Conservation (phyloP, 2,888 invertebrate genomes). For the Cerastis rubricosa region DNA sequence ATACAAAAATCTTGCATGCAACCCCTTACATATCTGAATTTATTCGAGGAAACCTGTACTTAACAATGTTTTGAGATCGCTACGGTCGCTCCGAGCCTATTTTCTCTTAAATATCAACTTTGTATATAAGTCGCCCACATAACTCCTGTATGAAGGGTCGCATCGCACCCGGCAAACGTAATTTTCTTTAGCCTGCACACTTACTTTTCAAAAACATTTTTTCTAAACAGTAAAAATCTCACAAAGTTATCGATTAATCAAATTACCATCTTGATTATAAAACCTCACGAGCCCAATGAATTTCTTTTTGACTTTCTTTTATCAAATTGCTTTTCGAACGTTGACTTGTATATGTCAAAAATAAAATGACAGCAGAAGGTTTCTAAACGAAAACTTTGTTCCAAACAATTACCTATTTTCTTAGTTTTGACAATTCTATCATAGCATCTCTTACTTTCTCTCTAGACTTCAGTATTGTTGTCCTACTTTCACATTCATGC, state of each 20-base stretch:
- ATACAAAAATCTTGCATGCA: too few relatives aligned
- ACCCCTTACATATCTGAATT: too few relatives aligned
- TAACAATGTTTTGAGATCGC: too few relatives aligned
- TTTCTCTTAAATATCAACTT: too few relatives aligned
- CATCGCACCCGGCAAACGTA: too few relatives aligned
- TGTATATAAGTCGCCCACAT: too few relatives aligned
- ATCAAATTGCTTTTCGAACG: conserved; percentile 16
- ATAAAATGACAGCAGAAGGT: conserved; percentile 13
- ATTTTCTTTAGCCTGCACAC: background rate
- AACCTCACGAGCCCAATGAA: background rate
- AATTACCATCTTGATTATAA: background rate
- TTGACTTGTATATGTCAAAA: conserved; percentile 14
- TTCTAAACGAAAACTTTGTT: conserved; percentile 59
- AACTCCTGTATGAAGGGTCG: too few relatives aligned
- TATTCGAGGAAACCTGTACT: too few relatives aligned
- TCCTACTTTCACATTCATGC: conserved; percentile 40
- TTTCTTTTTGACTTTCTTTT: background rate
- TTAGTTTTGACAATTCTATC: background rate
- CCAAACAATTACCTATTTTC: fast-evolving
- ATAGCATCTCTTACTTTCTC: conserved; percentile 34
- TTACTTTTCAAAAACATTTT: background rate
- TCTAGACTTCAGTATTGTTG: background rate
- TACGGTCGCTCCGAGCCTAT: too few relatives aligned
- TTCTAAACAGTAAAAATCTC: background rate
- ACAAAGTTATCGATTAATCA: background rate